Evolutionary conservation across 2,113 vertebrate genomes (phyloP), one percentile per base, ranked within the genome.

Genomic region (Glaucomys volans): DNA sequence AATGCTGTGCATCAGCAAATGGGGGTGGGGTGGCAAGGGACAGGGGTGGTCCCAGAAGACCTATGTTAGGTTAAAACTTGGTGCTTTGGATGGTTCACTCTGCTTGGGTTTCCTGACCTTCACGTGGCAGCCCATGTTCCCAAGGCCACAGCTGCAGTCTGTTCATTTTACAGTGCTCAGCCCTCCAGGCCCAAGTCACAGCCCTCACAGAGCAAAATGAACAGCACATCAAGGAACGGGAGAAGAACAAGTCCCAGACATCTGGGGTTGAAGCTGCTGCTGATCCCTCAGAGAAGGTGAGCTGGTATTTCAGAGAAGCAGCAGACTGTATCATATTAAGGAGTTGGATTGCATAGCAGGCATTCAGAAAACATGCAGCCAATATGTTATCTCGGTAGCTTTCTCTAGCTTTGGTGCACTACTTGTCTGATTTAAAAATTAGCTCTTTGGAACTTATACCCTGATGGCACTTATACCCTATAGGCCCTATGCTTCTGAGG

Each of bases 281-380:
- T 52, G 98, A 99, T 96, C 98, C 99, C 4, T 97, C 98, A 6
- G 99, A 98, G 97, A 99, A 99, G 98, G 99, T 99, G 94, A 98
- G 98, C 59, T 87, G 37, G 0, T 12, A 47, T 81, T 85, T 69
- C 20, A 8, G 32, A 72, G 91, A 4, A 76, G 26, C 9, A 18
- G 17, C n/a, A n/a, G 32, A 50, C 40, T 0, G 3, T 5, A 9
- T 76, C 50, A 24, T 37, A 12, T 42, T 17, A 54, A 71, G 75
- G 24, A 7, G 18, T 22, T 7, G 6, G 35, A 20, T 74, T 72
- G 40, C 42, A 9, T 40, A n/a, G 47, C 47, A 91, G 50, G 44
- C 10, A 72, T 90, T 72, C 52, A 35, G 72, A 85, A 94, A 94
- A 77, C 88, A 44, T 26, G 1, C n/a, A 17, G 6, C 57, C 57